These are phyloP conservation scores for Helleia helle DNA, from an alignment of 2,888 invertebrate genomes.

Conservation along the genomic window DNA sequence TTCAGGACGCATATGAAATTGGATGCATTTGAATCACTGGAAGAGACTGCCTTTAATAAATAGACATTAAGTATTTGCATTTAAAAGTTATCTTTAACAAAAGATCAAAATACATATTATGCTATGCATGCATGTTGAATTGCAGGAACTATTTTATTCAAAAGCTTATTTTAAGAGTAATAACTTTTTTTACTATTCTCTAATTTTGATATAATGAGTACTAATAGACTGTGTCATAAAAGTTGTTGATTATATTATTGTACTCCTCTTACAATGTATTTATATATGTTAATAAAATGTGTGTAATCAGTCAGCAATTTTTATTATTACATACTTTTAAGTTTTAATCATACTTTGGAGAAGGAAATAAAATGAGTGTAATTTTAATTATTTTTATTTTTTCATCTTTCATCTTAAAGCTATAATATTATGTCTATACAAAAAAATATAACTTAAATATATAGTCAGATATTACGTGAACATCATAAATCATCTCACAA, in stretches of 20 bases:
- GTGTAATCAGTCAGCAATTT: slow-evolving; percentile 4
- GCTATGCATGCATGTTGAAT: no score
- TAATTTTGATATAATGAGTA: slow-evolving; percentile 13
- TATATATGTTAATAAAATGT: background rate
- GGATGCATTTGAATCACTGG: slow-evolving; percentile 74
- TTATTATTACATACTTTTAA: no score
- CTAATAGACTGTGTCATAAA: slow-evolving; percentile 45
- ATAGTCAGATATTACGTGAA: slow-evolving; percentile 68
- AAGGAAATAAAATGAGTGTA: slow-evolving; percentile 24
- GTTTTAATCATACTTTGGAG: no score
- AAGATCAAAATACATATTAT: no score
- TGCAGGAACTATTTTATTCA: no score
- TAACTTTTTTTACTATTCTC: slow-evolving; percentile 6
- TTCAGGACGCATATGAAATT: slow-evolving; percentile 75
- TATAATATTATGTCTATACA: slow-evolving; percentile 61
- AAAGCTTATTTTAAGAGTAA: background rate
- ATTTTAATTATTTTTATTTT: slow-evolving; percentile 58
- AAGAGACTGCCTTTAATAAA: slow-evolving; percentile 77
- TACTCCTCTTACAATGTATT: no score
- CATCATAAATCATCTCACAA: slow-evolving; percentile 72
- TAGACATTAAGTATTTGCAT: slow-evolving; percentile 37
- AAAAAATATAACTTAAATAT: slow-evolving; percentile 69
- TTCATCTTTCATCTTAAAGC: slow-evolving; percentile 62
- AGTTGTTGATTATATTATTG: background rate
- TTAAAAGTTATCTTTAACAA: no score